Evolutionary conservation across 2,113 vertebrate species (phyloP).

Genomic region (Misgurnus mizolepis): DNA sequence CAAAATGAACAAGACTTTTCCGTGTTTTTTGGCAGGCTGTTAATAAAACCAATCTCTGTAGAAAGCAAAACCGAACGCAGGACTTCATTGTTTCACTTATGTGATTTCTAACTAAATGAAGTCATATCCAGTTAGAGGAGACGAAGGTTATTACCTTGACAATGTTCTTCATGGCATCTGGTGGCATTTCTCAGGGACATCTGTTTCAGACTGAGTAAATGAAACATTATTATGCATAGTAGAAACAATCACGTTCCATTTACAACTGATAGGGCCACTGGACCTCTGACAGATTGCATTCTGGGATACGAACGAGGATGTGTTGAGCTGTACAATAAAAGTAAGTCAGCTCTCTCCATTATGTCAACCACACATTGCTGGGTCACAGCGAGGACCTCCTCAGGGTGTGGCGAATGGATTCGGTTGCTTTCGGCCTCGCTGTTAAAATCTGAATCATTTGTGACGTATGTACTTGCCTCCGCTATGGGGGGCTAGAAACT

Average conservation of each 20-base stretch:
- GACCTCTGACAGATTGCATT: slow-evolving; percentile 25
- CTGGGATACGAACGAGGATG: slow-evolving; percentile 1
- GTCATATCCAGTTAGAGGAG: slow-evolving; percentile 23
- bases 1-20: slow-evolving; percentile 12
- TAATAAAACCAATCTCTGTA: slow-evolving; percentile 20
- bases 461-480: neutral
- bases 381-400: neutral
- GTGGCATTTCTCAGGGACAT: slow-evolving; percentile 39
- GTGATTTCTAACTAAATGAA: slow-evolving; percentile 18
- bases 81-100: slow-evolving; percentile 20
- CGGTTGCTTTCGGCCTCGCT: neutral
- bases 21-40: slow-evolving; percentile 20
- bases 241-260: slow-evolving; percentile 33
- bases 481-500: neutral
- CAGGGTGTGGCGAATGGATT: neutral
- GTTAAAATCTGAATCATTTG: neutral
- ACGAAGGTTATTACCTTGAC: slow-evolving; percentile 47
- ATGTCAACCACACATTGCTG: neutral
- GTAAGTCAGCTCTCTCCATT: neutral
- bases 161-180: slow-evolving; percentile 45
- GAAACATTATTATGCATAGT: slow-evolving; percentile 38
- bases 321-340: neutral
- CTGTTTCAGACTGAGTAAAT: slow-evolving; percentile 42
- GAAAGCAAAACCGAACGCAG: slow-evolving; percentile 30
- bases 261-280: slow-evolving; percentile 30